Percentiles rank a stretch among this genome's conserved stretches.
Conservation (phyloP, 2,888 invertebrate species). For the Muscina levida region DNA sequence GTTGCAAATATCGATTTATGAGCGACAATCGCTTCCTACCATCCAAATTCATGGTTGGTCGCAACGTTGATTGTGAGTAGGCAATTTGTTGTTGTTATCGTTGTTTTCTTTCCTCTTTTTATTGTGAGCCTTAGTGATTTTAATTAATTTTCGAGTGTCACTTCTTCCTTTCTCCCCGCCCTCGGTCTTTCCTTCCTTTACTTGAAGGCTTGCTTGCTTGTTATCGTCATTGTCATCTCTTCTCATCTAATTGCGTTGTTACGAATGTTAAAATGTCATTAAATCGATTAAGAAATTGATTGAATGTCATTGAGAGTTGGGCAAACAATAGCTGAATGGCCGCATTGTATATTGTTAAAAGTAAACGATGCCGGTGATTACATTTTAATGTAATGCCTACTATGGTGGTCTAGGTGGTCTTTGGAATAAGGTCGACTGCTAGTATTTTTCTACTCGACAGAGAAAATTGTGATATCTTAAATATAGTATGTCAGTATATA, state of each 20-base stretch:
- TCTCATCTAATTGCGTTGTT: background rate
- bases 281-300: slow-evolving; percentile 26
- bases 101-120: no score
- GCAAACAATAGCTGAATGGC: slow-evolving; percentile 5
- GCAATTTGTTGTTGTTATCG: no score
- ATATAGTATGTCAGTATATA: no score
- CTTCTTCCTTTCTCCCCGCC: background rate
- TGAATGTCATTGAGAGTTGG: slow-evolving; percentile 22
- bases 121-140: slow-evolving; percentile 29
- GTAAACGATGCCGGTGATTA: background rate
- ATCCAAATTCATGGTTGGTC: background rate
- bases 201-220: background rate
- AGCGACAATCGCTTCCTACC: slow-evolving; percentile 21
- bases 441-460: no score
- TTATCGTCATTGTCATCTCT: background rate
- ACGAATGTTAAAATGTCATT: background rate
- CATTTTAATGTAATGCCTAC: no score
- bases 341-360: background rate
- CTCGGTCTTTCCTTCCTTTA: background rate
- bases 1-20: slow-evolving; percentile 76
- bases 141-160: slow-evolving; percentile 27
- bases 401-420: no score
- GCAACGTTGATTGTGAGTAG: slow-evolving; percentile 25
- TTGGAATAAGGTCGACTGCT: no score
- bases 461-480: no score